These are phyloP conservation scores for Porphyrio hochstetteri DNA, from an alignment of 2,113 vertebrate species.

Conservation along the genomic window DNA sequence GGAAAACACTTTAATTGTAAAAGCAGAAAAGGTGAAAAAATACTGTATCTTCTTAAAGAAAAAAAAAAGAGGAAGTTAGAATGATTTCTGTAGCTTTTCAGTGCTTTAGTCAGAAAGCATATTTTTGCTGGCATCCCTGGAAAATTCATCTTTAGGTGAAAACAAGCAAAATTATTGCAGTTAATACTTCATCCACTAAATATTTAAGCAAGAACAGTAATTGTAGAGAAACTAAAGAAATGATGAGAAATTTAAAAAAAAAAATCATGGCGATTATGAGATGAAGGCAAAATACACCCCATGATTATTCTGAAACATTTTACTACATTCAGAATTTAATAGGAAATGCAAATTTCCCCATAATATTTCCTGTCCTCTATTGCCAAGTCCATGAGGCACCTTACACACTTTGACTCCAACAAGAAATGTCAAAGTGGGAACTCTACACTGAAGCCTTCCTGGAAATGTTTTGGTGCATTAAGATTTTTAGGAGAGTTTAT, in stretches of 20 bases:
- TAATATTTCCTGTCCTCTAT: background rate
- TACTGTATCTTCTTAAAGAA: background rate
- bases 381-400: background rate
- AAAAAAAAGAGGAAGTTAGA: background rate
- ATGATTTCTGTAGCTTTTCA: background rate
- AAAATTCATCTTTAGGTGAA: background rate
- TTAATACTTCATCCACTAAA: background rate
- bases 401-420: background rate
- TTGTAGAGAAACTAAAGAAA: conserved; percentile 24
- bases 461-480: background rate
- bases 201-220: background rate
- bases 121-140: background rate
- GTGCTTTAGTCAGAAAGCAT: background rate
- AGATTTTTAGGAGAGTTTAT: background rate
- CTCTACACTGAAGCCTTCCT: background rate
- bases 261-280: background rate
- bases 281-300: background rate
- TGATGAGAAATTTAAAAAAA: background rate
- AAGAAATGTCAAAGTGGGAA: background rate
- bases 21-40: background rate
- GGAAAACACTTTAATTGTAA: background rate
- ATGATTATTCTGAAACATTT: conserved; percentile 19
- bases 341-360: background rate
- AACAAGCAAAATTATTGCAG: background rate
- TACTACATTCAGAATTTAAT: conserved; percentile 14